Percentiles rank a stretch among this genome's conserved stretches.
phyloP scores from a whole-genome alignment of 1,140 invertebrate genomes.

The Paramacrobiotus metropolitanus region DNA sequence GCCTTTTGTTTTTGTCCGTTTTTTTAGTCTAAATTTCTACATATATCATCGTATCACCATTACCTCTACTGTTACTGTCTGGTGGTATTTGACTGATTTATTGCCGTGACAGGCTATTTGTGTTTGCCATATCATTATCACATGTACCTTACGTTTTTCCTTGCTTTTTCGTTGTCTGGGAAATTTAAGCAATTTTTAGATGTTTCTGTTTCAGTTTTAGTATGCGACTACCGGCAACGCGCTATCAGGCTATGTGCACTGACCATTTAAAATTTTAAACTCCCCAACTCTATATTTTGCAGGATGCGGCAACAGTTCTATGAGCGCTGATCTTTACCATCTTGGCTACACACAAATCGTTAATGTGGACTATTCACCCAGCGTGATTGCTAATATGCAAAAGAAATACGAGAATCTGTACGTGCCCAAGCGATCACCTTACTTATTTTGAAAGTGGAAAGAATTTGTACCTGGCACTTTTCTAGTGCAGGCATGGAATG shows the following conservation, averaged over 20 bases:
- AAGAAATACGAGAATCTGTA: conserved; percentile 13
- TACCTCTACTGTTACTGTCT: no score
- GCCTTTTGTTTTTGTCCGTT: not conserved
- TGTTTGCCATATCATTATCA: conserved; percentile 7
- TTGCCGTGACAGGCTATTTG: no score
- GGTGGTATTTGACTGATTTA: no score
- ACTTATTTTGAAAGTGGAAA: conserved; percentile 13
- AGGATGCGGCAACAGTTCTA: conserved; percentile 29
- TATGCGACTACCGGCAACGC: no score
- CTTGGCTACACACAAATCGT: conserved; percentile 24
- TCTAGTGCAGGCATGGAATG: conserved; percentile 18
- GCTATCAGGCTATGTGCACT: no score
- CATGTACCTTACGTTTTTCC: no score
- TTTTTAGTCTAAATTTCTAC: not conserved
- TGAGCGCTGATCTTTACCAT: conserved; percentile 25
- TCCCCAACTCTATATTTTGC: no score
- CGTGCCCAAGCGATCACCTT: not conserved
- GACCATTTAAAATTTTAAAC: no score
- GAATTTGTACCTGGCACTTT: not conserved
- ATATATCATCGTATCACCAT: not conserved
- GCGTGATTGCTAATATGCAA: conserved; percentile 25
- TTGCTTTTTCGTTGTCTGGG: no score
- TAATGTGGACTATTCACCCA: conserved; percentile 27
- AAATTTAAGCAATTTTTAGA: no score
- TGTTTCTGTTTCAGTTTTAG: no score